phyloP scores from a whole-genome alignment of 1,140 invertebrate genomes.

The Orchesella cincta region DNA sequence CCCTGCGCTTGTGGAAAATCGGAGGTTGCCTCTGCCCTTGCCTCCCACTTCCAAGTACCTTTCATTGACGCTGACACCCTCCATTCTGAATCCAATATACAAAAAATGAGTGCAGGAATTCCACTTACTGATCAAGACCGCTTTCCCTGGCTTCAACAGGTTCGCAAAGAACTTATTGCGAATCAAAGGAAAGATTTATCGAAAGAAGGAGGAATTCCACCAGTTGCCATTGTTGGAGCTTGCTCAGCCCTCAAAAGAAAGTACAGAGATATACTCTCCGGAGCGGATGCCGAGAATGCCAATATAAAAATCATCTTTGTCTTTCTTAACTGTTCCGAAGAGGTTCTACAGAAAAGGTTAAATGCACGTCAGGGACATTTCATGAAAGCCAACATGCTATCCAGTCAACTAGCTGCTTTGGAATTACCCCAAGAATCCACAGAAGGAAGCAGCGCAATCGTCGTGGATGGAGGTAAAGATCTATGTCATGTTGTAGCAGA shows the following conservation, averaged over 20 bases:
- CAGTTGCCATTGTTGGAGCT: conserved; percentile 3
- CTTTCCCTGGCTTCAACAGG: conserved; percentile 29
- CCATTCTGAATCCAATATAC: conserved; percentile 35
- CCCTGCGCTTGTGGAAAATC: conserved; percentile 43
- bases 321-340: conserved; percentile 30
- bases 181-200: background rate
- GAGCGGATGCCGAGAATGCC: background rate
- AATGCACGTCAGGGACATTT: conserved; percentile 32
- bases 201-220: background rate
- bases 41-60: conserved; percentile 5
- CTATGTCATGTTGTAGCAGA: background rate
- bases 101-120: conserved; percentile 42
- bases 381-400: conserved; percentile 38
- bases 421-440: conserved; percentile 11
- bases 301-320: conserved; percentile 16
- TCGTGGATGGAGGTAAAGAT: conserved; percentile 10
- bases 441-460: background rate
- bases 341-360: conserved; percentile 31
- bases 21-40: conserved; percentile 33
- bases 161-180: conserved; percentile 26
- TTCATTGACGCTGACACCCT: conserved; percentile 37
- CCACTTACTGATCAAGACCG: conserved; percentile 41
- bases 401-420: conserved; percentile 40
- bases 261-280: conserved; percentile 34
- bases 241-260: conserved; percentile 38